phyloP scores from a whole-genome alignment of 2,113 vertebrate species.

The Poicephalus meyeri region DNA sequence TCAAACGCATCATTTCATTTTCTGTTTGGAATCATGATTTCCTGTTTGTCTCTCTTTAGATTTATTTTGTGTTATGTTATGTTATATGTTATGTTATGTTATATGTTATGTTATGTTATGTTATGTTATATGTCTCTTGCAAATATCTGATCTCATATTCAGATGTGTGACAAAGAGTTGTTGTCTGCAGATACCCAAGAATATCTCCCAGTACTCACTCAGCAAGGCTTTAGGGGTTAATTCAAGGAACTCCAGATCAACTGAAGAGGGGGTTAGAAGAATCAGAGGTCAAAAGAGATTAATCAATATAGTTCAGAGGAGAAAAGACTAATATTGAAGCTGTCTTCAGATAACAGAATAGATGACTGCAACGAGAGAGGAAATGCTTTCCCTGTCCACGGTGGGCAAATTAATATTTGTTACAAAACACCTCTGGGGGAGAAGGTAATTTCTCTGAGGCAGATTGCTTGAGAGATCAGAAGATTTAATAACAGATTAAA shows the following conservation, averaged over 20 bases:
- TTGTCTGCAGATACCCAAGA: not conserved
- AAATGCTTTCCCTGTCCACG: not conserved
- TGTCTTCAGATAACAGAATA: not conserved
- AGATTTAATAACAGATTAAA: not conserved
- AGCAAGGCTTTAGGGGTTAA: not conserved
- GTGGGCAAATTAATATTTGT: not conserved
- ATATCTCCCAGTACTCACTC: not conserved
- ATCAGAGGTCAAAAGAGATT: not conserved
- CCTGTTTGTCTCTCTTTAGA: not conserved
- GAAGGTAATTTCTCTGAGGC: not conserved
- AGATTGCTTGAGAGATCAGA: not conserved
- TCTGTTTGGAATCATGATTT: not conserved
- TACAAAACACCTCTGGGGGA: not conserved
- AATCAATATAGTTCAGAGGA: not conserved
- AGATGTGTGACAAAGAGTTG: not conserved
- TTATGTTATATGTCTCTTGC: not conserved
- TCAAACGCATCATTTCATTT: not conserved
- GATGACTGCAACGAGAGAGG: not conserved
- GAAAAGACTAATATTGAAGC: not conserved
- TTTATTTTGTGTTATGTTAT: not conserved
- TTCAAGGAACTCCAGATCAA: not conserved
- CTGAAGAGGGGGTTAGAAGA: not conserved
- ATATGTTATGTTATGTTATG: not conserved
- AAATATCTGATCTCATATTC: not conserved
- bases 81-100: too few species aligned